Percentiles rank a stretch among this genome's conserved stretches.
Evolutionary conservation across 2,888 invertebrate genomes (phyloP).

Genomic region (Papilio gigon): DNA sequence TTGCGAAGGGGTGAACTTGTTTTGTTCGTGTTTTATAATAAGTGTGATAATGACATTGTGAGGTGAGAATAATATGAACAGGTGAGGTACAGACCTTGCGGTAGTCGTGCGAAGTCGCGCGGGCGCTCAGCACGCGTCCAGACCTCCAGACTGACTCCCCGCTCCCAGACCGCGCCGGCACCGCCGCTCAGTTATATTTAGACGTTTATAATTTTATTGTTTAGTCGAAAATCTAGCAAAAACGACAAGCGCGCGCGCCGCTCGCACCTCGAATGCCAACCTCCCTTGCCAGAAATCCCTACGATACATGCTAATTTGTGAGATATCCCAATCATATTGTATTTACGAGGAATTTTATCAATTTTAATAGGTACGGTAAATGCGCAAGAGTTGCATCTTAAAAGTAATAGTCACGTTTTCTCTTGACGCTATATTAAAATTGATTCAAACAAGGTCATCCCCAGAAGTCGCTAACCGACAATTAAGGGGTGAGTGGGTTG

Average conservation of each 20-base stretch:
- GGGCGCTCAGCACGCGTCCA: slow-evolving; percentile 74
- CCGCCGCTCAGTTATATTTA: slow-evolving; percentile 69
- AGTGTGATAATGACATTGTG: slow-evolving; percentile 79
- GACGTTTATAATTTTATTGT: slow-evolving; percentile 82
- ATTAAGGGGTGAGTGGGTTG: too few species aligned
- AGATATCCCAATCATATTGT: slow-evolving; percentile 56
- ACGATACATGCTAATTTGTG: slow-evolving; percentile 44
- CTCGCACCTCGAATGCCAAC: slow-evolving; percentile 72
- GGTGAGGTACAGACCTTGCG: slow-evolving; percentile 73
- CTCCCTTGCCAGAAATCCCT: slow-evolving; percentile 58
- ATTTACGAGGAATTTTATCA: slow-evolving; percentile 43
- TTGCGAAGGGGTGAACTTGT: slow-evolving; percentile 56
- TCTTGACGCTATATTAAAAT: background rate
- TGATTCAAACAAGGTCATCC: too few species aligned
- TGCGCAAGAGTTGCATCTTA: background rate
- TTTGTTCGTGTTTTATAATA: slow-evolving; percentile 69
- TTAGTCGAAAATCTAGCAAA: slow-evolving; percentile 73
- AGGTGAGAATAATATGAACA: slow-evolving; percentile 61
- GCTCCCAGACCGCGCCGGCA: slow-evolving; percentile 55
- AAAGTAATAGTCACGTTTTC: background rate
- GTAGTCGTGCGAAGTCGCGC: slow-evolving; percentile 65
- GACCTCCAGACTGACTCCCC: slow-evolving; percentile 68
- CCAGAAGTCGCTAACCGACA: too few species aligned
- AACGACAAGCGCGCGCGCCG: slow-evolving; percentile 77
- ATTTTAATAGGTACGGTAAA: background rate